These are phyloP conservation scores for Choloepus hoffmanni DNA, from an alignment of 2,113 vertebrate genomes.

Conservation along the genomic window DNA sequence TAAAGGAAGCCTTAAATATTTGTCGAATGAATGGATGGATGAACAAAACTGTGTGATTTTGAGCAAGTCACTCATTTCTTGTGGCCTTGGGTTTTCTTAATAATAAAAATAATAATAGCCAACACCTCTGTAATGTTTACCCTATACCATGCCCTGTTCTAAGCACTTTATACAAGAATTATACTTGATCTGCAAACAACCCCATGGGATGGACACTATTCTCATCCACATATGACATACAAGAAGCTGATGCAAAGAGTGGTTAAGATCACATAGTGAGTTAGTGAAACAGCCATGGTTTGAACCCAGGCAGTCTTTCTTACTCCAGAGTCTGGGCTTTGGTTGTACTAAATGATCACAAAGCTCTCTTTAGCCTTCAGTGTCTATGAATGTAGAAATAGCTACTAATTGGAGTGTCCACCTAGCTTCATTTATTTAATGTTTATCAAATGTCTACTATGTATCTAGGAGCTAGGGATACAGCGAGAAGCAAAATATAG, in stretches of 20 bases:
- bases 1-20: background rate
- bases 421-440: background rate
- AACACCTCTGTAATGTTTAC: background rate
- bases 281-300: background rate
- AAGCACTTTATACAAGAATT: background rate
- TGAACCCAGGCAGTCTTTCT: background rate
- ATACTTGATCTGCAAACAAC: background rate
- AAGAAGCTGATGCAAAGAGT: background rate
- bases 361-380: background rate
- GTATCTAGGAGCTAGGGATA: background rate
- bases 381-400: background rate
- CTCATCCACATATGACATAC: background rate
- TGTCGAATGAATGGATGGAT: background rate
- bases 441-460: background rate
- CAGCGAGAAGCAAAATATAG: background rate
- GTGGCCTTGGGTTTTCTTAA: conserved; percentile 10
- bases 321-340: background rate
- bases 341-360: background rate
- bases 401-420: background rate
- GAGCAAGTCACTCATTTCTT: background rate
- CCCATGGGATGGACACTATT: background rate
- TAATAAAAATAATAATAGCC: background rate
- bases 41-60: background rate
- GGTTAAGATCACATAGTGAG: background rate
- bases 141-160: background rate